phyloP scores from a whole-genome alignment of 2,888 invertebrate species.

The Petrolisthes manimaculis region DNA sequence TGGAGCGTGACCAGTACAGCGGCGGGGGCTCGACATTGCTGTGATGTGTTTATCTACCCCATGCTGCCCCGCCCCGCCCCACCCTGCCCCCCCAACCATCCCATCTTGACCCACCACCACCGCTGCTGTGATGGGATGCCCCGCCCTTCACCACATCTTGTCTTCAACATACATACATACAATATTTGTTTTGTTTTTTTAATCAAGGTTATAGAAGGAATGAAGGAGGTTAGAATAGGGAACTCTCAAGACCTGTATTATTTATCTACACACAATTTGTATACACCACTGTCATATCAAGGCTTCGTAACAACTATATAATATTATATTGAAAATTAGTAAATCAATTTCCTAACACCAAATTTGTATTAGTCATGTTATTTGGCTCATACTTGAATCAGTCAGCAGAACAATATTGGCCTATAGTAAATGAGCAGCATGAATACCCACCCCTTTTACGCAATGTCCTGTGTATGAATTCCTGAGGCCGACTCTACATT shows the following conservation, averaged over 20 bases:
- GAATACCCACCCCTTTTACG: no score
- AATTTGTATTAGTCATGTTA: no score
- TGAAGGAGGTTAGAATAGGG: no score
- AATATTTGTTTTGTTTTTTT: not conserved
- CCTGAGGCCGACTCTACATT: no score
- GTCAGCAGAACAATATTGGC: no score
- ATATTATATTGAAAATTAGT: no score
- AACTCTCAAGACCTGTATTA: not conserved
- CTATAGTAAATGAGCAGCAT: no score
- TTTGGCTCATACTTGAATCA: no score
- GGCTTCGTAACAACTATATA: no score
- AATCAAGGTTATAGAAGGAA: not conserved
- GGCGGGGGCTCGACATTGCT: not conserved
- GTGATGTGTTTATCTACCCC: constrained; percentile 16
- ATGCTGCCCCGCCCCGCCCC: not conserved
- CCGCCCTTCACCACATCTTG: not conserved
- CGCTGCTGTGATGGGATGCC: not conserved
- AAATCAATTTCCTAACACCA: no score
- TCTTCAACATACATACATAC: not conserved
- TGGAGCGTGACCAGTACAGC: not conserved
- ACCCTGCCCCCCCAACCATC: not conserved
- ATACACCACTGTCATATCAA: no score
- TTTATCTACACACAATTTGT: not conserved
- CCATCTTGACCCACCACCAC: not conserved
- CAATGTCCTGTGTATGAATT: no score